phyloP scores from a whole-genome alignment of 2,797 vertebrate species.

The Eremophila alpestris region DNA sequence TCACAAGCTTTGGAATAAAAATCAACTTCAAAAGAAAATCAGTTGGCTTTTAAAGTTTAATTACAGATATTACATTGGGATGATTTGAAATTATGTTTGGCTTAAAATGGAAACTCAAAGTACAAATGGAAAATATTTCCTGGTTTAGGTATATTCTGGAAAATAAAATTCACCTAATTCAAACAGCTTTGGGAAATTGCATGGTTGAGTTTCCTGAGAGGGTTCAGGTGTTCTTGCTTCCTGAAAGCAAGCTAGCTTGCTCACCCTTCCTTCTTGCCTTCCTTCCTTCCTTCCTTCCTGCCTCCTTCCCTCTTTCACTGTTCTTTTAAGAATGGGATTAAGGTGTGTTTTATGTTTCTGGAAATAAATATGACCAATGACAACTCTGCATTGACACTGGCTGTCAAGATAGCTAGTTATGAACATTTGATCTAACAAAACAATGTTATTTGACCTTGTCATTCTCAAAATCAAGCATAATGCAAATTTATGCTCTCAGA shows the following conservation, averaged over 20 bases:
- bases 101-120: neutral
- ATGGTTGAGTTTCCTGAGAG: neutral
- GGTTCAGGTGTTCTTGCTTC: neutral
- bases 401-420: neutral
- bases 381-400: neutral
- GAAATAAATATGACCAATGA: neutral
- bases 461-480: neutral
- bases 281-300: too few relatives aligned
- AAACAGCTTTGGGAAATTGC: neutral
- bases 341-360: neutral
- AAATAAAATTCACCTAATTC: neutral
- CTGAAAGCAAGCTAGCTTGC: neutral
- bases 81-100: neutral
- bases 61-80: neutral
- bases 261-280: too few relatives aligned
- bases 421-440: neutral
- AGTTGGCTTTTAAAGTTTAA: neutral
- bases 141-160: neutral
- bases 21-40: neutral
- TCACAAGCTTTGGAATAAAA: neutral
- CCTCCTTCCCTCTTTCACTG: too few relatives aligned
- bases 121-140: neutral
- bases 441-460: neutral
- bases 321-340: neutral
- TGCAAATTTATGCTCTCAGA: neutral